Percentiles rank a stretch among this genome's conserved stretches.
These are phyloP conservation scores for Leuciscus waleckii DNA, from an alignment of 2,797 vertebrate species.

Conservation along the genomic window DNA sequence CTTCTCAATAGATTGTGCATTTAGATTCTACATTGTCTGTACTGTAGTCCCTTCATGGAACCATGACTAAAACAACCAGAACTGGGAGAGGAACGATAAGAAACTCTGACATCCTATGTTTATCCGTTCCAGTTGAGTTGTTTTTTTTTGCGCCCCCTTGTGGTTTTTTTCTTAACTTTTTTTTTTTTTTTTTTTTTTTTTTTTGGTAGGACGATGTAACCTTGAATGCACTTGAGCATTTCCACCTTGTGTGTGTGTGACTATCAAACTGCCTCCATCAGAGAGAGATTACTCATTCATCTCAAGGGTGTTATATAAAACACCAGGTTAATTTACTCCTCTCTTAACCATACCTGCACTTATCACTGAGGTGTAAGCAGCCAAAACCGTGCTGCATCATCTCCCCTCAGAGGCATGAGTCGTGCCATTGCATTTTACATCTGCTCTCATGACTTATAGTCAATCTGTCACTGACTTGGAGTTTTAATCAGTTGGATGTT, in stretches of 20 bases:
- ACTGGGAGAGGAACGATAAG: slow-evolving; percentile 3
- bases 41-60: neutral
- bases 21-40: neutral
- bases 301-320: slow-evolving; percentile 33
- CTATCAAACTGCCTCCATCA: slow-evolving; percentile 14
- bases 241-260: slow-evolving; percentile 7
- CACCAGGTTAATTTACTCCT: slow-evolving; percentile 40
- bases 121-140: slow-evolving; percentile 1
- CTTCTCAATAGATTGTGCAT: slow-evolving; percentile 9
- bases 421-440: neutral
- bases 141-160: no score
- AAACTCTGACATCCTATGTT: neutral
- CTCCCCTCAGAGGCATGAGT: neutral
- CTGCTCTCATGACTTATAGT: slow-evolving; percentile 13
- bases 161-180: no score
- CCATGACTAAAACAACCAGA: slow-evolving; percentile 30
- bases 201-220: neutral
- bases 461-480: slow-evolving; percentile 1
- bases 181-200: neutral
- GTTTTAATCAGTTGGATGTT: neutral
- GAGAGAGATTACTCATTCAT: slow-evolving; percentile 19
- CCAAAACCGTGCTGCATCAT: slow-evolving; percentile 12
- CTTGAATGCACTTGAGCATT: slow-evolving; percentile 24
- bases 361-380: slow-evolving; percentile 4
- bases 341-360: neutral